Evolutionary conservation across 1,140 invertebrate species (phyloP).

Genomic region (Calosoma granatense): DNA sequence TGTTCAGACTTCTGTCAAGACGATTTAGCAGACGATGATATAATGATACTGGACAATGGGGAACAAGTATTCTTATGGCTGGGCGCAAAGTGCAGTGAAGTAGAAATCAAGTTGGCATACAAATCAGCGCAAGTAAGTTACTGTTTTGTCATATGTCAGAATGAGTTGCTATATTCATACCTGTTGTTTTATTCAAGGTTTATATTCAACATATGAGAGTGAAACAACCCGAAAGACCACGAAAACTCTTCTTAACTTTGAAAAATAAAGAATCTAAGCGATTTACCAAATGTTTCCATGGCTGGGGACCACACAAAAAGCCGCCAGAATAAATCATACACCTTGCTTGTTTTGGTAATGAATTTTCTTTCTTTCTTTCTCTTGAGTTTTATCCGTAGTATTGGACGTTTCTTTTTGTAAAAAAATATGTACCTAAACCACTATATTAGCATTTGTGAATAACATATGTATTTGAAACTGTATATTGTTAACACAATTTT

Average conservation of each 20-base stretch:
- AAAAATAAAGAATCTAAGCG: slow-evolving; percentile 93
- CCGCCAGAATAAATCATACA: slow-evolving; percentile 47
- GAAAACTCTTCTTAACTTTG: slow-evolving; percentile 91
- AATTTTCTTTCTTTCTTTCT: slow-evolving; percentile 8
- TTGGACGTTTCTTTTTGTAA: slow-evolving; percentile 10
- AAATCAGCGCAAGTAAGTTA: slow-evolving; percentile 87
- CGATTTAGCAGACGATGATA: slow-evolving; percentile 98
- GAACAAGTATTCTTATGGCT: slow-evolving; percentile 97
- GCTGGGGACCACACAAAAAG: slow-evolving; percentile 76
- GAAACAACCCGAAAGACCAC: slow-evolving; percentile 83
- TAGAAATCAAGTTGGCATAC: slow-evolving; percentile 97
- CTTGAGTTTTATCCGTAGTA: slow-evolving; percentile 13
- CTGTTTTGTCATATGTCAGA: not conserved
- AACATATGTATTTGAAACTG: no score
- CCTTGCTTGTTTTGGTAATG: not conserved
- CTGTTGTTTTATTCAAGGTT: slow-evolving; percentile 50
- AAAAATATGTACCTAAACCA: no score
- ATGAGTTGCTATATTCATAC: slow-evolving; percentile 13
- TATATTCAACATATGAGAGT: slow-evolving; percentile 96
- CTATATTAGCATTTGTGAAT: no score
- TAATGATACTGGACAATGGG: slow-evolving; percentile 99
- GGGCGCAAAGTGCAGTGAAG: slow-evolving; percentile 91
- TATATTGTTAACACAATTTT: slow-evolving; percentile 25
- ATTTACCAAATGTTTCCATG: slow-evolving; percentile 98
- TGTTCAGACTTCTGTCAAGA: slow-evolving; percentile 99